Conservation (phyloP, 1,140 invertebrate species). For the Oreohelix idahoensis region DNA sequence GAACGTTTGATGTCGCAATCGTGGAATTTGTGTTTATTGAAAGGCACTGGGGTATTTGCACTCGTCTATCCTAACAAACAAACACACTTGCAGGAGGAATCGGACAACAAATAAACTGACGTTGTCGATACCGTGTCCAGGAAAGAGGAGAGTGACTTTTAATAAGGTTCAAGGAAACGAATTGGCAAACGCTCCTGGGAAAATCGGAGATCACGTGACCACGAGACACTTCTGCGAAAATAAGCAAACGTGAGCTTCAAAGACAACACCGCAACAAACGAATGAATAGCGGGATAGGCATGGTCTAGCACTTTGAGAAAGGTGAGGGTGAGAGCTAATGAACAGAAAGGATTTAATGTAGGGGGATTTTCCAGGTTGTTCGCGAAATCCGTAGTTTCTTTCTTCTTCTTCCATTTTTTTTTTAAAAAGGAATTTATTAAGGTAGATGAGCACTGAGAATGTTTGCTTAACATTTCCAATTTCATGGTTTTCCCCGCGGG, state of each 20-base stretch:
- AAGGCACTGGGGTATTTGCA: neutral
- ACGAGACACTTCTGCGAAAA: neutral
- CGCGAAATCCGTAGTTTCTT: neutral
- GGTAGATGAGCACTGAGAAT: neutral
- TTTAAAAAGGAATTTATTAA: neutral
- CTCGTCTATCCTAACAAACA: neutral
- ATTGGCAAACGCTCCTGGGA: neutral
- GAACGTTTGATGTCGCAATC: neutral
- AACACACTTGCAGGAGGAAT: neutral
- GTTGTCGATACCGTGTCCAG: neutral
- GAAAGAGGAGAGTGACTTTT: neutral
- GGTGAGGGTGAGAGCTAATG: neutral
- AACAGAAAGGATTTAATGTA: neutral
- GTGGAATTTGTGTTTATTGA: neutral
- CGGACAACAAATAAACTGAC: neutral
- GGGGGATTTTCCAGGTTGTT: neutral
- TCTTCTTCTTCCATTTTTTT: neutral
- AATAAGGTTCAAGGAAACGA: neutral
- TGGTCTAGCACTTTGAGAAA: neutral
- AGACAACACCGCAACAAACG: slow-evolving; percentile 13
- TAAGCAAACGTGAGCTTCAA: neutral
- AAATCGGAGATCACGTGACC: neutral
- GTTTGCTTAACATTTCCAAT: slow-evolving; percentile 12
- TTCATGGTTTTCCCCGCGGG: neutral
- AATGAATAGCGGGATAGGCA: neutral